These are phyloP conservation scores for Triplophysa bombifrons DNA, from an alignment of 2,797 vertebrate genomes.

Conservation along the genomic window DNA sequence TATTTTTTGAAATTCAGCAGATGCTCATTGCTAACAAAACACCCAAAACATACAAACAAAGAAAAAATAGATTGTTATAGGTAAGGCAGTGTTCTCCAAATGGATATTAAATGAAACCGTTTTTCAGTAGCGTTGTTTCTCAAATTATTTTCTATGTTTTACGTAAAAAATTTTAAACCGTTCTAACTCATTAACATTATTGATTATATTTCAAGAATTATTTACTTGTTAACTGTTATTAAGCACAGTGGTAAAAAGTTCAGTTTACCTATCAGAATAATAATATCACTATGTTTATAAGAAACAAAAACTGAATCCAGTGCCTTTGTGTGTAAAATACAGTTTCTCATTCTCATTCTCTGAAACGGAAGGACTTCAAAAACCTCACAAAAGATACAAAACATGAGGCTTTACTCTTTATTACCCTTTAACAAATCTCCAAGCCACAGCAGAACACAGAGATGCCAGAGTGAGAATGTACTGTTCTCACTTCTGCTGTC, in stretches of 20 bases:
- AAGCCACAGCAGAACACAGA: constrained; percentile 31
- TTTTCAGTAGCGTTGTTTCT: too few relatives aligned
- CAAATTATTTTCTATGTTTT: too few relatives aligned
- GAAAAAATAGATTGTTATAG: too few relatives aligned
- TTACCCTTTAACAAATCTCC: constrained; percentile 23
- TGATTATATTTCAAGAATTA: too few relatives aligned
- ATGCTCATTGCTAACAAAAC: neutral
- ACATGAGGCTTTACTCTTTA: constrained; percentile 7
- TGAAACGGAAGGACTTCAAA: constrained; percentile 18
- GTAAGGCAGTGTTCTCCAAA: neutral
- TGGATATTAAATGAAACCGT: neutral
- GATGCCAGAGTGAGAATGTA: constrained; percentile 33
- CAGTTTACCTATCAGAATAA: neutral
- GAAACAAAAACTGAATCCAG: neutral
- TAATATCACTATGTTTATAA: neutral
- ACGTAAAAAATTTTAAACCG: too few relatives aligned
- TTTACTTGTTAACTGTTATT: too few relatives aligned
- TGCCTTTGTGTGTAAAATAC: neutral
- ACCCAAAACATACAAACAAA: neutral
- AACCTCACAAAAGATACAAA: constrained; percentile 7
- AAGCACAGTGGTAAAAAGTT: neutral
- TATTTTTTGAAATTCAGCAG: neutral
- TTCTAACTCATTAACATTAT: too few relatives aligned
- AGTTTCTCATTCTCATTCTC: neutral
- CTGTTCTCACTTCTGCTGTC: constrained; percentile 42